These are phyloP conservation scores for Seladonia tumulorum DNA, from an alignment of 2,888 invertebrate genomes.

Conservation along the genomic window DNA sequence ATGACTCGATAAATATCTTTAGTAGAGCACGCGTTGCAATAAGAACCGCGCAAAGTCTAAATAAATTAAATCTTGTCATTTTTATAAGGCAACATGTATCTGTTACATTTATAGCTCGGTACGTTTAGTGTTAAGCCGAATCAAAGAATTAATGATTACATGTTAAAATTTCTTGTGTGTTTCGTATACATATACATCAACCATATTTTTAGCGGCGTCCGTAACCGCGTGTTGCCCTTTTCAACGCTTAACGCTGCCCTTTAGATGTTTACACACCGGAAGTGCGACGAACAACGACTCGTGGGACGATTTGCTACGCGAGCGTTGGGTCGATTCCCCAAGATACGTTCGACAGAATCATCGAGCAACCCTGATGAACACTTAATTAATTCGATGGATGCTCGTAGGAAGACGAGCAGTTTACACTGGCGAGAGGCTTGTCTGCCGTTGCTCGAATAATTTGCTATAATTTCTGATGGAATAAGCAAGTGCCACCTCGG, in stretches of 20 bases:
- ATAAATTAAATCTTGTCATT: too few relatives aligned
- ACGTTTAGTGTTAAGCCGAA: too few relatives aligned
- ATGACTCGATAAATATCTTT: too few relatives aligned
- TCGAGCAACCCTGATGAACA: not conserved
- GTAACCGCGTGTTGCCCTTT: not conserved
- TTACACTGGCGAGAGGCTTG: not conserved
- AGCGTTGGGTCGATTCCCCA: not conserved
- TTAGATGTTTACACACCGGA: not conserved
- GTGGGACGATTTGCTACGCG: not conserved
- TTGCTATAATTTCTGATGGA: not conserved
- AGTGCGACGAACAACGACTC: not conserved
- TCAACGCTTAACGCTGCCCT: not conserved
- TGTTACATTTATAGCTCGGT: too few relatives aligned
- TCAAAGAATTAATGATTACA: too few relatives aligned
- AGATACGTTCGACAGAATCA: conserved; percentile 4
- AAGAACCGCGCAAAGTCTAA: too few relatives aligned
- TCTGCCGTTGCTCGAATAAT: not conserved
- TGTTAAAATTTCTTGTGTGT: too few relatives aligned
- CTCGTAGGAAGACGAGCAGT: not conserved
- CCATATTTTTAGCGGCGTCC: not conserved
- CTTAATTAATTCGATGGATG: conserved; percentile 22
- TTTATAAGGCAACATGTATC: too few relatives aligned
- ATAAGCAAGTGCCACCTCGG: not conserved
- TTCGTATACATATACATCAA: too few relatives aligned
- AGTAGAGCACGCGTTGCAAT: too few relatives aligned